Evolutionary conservation across 2,113 vertebrate species (phyloP), one percentile per base, ranked within the genome.

Genomic region (Varanus salvator): DNA sequence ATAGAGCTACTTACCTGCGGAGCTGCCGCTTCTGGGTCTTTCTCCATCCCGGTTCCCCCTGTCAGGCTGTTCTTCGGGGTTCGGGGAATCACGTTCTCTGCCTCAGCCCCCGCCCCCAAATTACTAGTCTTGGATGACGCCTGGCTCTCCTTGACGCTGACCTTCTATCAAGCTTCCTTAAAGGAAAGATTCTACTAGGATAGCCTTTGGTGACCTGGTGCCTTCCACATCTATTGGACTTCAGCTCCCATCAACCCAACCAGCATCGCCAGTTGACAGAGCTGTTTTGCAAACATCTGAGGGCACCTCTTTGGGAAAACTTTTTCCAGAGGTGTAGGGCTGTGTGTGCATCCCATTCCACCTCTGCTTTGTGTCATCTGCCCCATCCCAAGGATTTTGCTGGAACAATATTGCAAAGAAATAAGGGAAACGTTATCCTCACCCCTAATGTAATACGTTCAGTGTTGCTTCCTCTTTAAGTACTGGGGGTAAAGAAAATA

Each of bases 51-150:
- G 3, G 17, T 29, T 44, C 4, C 25, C 6, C 0, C 1, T 17
- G 3, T 4, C 87, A 31, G 29, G 25, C 31, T 27, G 34, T 2
- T 12, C 48, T 0, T 3, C 48, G 17, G 78, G 64, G 9, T 50
- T 11, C 29, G 38, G 60, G 17, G 60, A 0, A 0, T 21, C 0
- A 34, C 0, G 57, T 0, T 25, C 1, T 0, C 66, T 4, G 3
- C 0, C 11, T 78, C 12, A 0, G 3, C 11, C 17, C 0, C 0
- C 34, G 0, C 60, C 6, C 72, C 3, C 8, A 0, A 0, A 66
- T 0, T 0, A 27, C 1, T 38, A 0, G 21, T 2, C 1, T 4
- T 0, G 8, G 12, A 31, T 3, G 17, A 4, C 50, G 25, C 12
- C 48, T 0, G 1, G 1, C 44, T 74, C 31, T 50, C 0, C 82